Base-by-base conservation (phyloP, 2,797 vertebrate species). In the Paramormyrops hopkinsi region DNA sequence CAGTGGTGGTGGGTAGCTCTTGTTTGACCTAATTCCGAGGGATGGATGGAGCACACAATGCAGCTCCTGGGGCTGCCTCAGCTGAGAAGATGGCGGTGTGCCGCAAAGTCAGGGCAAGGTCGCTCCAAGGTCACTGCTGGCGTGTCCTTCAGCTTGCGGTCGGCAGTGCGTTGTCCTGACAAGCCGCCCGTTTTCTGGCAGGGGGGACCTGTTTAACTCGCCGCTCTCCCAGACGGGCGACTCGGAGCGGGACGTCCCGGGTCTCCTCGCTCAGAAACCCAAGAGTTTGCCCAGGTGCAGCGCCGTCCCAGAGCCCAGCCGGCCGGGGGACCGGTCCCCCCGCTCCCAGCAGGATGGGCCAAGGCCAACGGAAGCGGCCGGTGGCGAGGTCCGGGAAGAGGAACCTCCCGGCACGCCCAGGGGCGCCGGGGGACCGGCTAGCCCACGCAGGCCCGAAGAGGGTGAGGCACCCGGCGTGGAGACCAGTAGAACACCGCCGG, bases 131-230 rank as follows among this genome's bases (percentile, higher is more conserved):
- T 65, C 17, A 1, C 88, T 82, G 76, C 41, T 9, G 76, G 44
- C 19, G 17, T 46, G 33, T 51, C 44, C 56, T 85, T n/a, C 48
- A 82, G 25, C 25, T 29, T 6, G 48, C 2, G 1, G 84, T 54
- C 33, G 0, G 69, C 69, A 41, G 14, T 1, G 5, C 5, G 33
- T 11, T 7, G 11, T 76, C 33, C 69, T 76, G 69, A 76, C 69
- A 19, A 56, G 54, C 25, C 19, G 7, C 41, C 44, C 1, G 9
- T 83, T n/a, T 54, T 22, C 90, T 12, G 94, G 90, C 92, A 98
- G 97, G 93, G 96, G 90, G 19, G 94, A 95, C 89, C 92, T 94
- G 53, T 95, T 96, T 19, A 88, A 91, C 90, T 96, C 96, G 6
- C 93, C 96, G 25, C 93, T 86, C 84, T 87, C 91, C 41, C 93